A percentile compares a stretch with the other conserved stretches of the same genome.
Evolutionary conservation across 2,113 vertebrate genomes (phyloP).

Genomic region (Cynocephalus volans): DNA sequence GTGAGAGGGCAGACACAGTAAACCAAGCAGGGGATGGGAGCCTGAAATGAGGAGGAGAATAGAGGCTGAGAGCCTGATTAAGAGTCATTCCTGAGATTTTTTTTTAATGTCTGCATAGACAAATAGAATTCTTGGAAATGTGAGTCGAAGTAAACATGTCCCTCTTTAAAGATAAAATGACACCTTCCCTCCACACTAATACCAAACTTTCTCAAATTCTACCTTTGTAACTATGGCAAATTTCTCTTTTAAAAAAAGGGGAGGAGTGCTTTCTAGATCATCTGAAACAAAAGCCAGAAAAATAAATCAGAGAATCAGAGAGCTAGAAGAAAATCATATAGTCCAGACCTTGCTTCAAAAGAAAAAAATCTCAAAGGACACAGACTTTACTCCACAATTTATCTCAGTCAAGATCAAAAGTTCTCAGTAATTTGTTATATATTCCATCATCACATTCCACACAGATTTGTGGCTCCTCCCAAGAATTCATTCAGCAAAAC

Average conservation of each 20-base stretch:
- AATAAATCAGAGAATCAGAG: constrained; percentile 41
- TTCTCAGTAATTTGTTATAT: constrained; percentile 32
- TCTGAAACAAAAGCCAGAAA: constrained; percentile 46
- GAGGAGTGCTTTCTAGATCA: not conserved
- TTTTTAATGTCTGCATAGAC: not conserved
- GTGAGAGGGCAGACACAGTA: not conserved
- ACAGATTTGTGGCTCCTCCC: not conserved
- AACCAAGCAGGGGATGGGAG: not conserved
- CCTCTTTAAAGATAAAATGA: constrained; percentile 12
- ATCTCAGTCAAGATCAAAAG: not conserved
- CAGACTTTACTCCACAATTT: constrained; percentile 45
- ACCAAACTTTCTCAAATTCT: not conserved
- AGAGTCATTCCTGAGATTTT: not conserved
- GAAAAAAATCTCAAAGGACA: not conserved
- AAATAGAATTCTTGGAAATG: constrained; percentile 28
- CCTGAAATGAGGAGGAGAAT: not conserved
- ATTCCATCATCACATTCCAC: constrained; percentile 45
- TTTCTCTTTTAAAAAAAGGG: not conserved
- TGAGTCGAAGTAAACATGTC: not conserved
- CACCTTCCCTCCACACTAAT: constrained; percentile 46
- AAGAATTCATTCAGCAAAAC: constrained; percentile 47
- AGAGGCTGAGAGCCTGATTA: not conserved
- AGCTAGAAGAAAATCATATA: constrained; percentile 47
- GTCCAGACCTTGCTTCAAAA: not conserved
- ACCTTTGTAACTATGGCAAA: not conserved